Evolutionary conservation across 2,113 vertebrate genomes (phyloP).

Genomic region (Capreolus pygargus): DNA sequence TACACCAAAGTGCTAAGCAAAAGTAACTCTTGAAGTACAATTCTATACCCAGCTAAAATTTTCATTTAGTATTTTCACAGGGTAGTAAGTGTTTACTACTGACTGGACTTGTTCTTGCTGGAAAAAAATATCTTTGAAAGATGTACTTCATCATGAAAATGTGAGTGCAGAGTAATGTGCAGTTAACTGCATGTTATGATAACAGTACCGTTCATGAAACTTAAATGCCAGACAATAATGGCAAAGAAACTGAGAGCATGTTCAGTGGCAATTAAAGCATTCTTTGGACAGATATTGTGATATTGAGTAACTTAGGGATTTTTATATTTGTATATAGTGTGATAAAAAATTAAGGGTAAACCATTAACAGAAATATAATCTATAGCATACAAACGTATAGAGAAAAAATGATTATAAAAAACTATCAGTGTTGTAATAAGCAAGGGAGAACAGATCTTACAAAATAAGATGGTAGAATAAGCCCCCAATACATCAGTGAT

Average conservation of each 20-base stretch:
- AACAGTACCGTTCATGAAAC: background rate
- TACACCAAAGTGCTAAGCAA: background rate
- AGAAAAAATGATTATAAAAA: conserved; percentile 15
- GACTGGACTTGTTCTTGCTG: background rate
- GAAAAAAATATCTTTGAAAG: background rate
- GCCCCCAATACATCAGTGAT: background rate
- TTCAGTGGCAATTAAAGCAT: background rate
- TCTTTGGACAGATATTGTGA: background rate
- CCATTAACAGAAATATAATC: background rate
- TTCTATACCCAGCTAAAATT: conserved; percentile 58
- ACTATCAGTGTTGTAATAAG: background rate
- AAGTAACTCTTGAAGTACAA: background rate
- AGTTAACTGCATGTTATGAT: background rate
- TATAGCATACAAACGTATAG: background rate
- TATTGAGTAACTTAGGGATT: background rate
- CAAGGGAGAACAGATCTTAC: background rate
- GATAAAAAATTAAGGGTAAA: conserved; percentile 12
- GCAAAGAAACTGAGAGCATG: background rate
- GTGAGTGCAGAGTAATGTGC: background rate
- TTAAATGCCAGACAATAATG: background rate
- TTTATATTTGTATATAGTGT: background rate
- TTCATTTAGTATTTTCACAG: background rate
- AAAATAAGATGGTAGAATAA: conserved; percentile 25
- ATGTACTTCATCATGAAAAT: background rate
- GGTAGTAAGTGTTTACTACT: background rate